These are phyloP conservation scores for Sepiola atlantica DNA, from an alignment of 2,888 invertebrate genomes.

Conservation along the genomic window DNA sequence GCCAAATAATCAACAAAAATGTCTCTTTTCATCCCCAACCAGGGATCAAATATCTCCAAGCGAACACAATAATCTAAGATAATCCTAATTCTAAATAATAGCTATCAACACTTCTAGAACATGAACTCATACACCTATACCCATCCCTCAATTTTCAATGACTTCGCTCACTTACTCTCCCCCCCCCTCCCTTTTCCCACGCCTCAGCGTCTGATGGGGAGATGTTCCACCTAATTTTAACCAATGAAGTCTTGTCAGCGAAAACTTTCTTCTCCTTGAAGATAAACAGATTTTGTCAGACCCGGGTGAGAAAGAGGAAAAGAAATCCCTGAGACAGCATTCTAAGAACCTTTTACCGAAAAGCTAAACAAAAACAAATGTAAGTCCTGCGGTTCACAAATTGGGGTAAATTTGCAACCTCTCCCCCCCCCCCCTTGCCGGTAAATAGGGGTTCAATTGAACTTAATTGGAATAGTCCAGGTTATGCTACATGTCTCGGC, in stretches of 20 bases:
- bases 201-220: not conserved
- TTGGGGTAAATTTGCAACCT: no score
- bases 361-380: not conserved
- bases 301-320: not conserved
- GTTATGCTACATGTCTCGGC: no score
- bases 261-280: not conserved
- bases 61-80: not conserved
- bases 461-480: no score
- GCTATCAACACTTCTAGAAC: not conserved
- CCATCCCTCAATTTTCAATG: not conserved
- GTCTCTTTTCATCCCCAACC: not conserved
- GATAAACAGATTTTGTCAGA: slow-evolving; percentile 3
- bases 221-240: not conserved
- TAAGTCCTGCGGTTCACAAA: not conserved
- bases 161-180: not conserved
- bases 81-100: not conserved
- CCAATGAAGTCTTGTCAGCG: not conserved
- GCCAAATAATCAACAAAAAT: not conserved
- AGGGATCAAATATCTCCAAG: not conserved
- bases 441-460: no score
- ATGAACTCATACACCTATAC: not conserved
- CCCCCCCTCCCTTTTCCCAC: no score
- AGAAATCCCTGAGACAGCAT: slow-evolving; percentile 12
- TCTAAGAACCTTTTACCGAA: not conserved
- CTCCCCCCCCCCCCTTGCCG: no score